phyloP scores from a whole-genome alignment of 2,888 invertebrate species.

The Hirtodrosophila alboralis region DNA sequence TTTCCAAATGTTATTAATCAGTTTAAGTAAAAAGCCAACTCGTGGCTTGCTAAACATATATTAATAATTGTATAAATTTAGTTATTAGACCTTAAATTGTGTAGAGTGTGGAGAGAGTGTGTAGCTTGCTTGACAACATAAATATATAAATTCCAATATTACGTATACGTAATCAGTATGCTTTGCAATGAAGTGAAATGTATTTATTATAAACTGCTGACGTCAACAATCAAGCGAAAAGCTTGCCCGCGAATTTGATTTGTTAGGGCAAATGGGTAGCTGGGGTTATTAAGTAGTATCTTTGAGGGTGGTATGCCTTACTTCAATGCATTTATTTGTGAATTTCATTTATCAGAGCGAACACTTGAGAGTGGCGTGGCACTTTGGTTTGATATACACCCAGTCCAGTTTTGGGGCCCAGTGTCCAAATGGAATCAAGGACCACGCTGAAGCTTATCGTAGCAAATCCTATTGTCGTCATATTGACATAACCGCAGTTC shows the following conservation, averaged over 20 bases:
- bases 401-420: constrained; percentile 4
- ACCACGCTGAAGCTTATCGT: constrained; percentile 68
- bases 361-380: constrained; percentile 34
- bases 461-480: constrained; percentile 76
- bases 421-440: constrained; percentile 57
- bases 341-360: constrained; percentile 74
- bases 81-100: no score
- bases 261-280: neutral
- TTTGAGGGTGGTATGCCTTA: constrained; percentile 29
- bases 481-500: constrained; percentile 73
- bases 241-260: neutral
- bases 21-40: no score
- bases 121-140: no score
- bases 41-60: no score
- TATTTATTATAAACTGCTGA: constrained; percentile 70
- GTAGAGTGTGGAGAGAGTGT: no score
- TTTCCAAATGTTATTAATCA: no score
- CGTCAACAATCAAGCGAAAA: constrained; percentile 43
- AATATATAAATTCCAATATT: constrained; percentile 5
- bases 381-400: constrained; percentile 16
- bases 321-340: constrained; percentile 70
- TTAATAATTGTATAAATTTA: no score
- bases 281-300: neutral
- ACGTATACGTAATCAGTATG: constrained; percentile 25
- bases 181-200: constrained; percentile 41